These are phyloP conservation scores for Drosophila quinaria DNA, from an alignment of 2,888 invertebrate species.

Conservation along the genomic window DNA sequence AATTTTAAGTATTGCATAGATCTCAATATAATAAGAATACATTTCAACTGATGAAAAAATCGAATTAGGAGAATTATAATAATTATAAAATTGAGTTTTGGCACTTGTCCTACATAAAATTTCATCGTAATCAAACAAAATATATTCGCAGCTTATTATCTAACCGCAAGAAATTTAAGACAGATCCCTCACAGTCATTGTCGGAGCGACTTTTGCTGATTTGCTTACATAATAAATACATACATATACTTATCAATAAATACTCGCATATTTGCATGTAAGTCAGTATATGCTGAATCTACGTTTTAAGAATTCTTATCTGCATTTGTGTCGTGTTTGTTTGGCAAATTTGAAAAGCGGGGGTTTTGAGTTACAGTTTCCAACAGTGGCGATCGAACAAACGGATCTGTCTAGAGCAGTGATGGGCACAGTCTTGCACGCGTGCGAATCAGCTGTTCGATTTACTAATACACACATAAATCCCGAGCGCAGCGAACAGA, in stretches of 20 bases:
- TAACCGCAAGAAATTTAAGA: neutral
- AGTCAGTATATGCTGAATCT: neutral
- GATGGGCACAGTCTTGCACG: too few species aligned
- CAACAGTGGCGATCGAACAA: neutral
- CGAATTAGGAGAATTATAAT: too few species aligned
- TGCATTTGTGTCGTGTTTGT: neutral
- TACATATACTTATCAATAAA: neutral
- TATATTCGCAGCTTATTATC: neutral
- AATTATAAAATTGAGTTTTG: too few species aligned
- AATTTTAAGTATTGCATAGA: too few species aligned
- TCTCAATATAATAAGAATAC: too few species aligned
- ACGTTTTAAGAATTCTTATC: conserved; percentile 2
- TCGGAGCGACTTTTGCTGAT: neutral
- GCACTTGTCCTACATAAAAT: neutral
- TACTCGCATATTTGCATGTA: neutral
- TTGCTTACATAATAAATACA: neutral
- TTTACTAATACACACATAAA: too few species aligned
- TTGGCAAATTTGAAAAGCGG: neutral
- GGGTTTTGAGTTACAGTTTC: neutral
- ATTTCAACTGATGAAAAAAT: too few species aligned
- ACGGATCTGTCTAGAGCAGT: neutral
- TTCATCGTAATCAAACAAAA: neutral
- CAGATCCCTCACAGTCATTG: neutral
- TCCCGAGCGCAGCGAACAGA: too few species aligned
- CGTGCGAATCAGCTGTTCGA: too few species aligned